phyloP scores from a whole-genome alignment of 2,888 invertebrate genomes.

The Dioctria rufipes region DNA sequence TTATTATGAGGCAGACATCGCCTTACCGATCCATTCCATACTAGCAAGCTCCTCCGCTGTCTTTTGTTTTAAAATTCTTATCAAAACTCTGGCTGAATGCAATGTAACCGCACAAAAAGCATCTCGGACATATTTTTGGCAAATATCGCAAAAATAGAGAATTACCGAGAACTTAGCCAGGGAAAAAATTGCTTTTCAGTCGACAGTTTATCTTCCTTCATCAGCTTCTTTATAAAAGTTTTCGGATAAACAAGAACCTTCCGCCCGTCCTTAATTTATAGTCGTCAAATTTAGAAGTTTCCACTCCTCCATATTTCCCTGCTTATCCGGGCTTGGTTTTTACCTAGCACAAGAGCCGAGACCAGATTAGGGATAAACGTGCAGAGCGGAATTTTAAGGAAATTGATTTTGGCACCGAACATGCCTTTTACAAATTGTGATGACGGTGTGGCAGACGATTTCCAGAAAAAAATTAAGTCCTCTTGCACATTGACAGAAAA shows the following conservation, averaged over 20 bases:
- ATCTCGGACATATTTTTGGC: constrained; percentile 41
- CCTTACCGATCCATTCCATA: neutral
- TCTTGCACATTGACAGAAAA: constrained; percentile 35
- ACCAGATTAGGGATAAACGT: constrained; percentile 36
- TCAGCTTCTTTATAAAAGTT: constrained; percentile 48
- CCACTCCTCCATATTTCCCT: constrained; percentile 26
- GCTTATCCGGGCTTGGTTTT: neutral
- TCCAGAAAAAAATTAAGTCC: constrained; percentile 5
- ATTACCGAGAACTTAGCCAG: constrained; percentile 8
- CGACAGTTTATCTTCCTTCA: constrained; percentile 49
- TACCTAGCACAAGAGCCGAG: constrained; percentile 9
- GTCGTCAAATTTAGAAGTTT: constrained; percentile 44
- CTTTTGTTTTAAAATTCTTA: constrained; percentile 34
- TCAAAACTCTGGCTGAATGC: constrained; percentile 31
- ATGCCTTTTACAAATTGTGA: constrained; percentile 44
- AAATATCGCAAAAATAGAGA: constrained; percentile 38
- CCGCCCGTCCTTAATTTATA: constrained; percentile 32
- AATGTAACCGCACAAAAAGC: constrained; percentile 30
- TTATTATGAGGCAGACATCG: constrained; percentile 17
- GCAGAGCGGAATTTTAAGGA: constrained; percentile 32
- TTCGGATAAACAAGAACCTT: constrained; percentile 39
- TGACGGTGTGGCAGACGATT: constrained; percentile 28
- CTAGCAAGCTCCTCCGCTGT: constrained; percentile 4
- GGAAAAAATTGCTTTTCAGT: constrained; percentile 32
- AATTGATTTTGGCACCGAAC: constrained; percentile 42